A percentile compares a stretch with the other conserved stretches of the same genome.
phyloP scores from a whole-genome alignment of 2,888 invertebrate genomes.

The Alentia gelatinosa region DNA sequence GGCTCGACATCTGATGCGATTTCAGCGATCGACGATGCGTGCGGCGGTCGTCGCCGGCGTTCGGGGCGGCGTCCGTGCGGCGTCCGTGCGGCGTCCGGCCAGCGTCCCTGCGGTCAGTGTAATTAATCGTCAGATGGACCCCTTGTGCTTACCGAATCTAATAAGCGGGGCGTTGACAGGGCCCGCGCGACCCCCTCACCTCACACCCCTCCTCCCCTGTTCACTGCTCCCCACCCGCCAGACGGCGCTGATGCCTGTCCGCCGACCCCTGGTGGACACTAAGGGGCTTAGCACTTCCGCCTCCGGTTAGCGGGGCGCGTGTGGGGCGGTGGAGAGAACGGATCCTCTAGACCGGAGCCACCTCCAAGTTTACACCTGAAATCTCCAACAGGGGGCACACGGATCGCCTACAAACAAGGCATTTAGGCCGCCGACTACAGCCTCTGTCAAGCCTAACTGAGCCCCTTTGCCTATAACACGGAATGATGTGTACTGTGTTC shows the following conservation, averaged over 20 bases:
- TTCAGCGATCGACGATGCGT: constrained; percentile 29
- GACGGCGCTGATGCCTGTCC: background rate
- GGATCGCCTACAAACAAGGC: too few species aligned
- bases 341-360: too few species aligned
- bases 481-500: too few species aligned
- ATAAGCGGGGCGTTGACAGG: constrained; percentile 5
- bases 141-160: constrained; percentile 32
- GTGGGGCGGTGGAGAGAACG: background rate
- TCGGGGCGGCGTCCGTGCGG: background rate
- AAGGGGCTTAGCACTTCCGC: constrained; percentile 7
- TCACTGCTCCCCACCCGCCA: background rate
- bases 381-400: too few species aligned
- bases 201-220: background rate
- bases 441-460: too few species aligned
- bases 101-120: too few species aligned
- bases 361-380: too few species aligned
- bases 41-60: background rate
- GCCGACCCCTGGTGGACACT: background rate
- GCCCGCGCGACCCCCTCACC: too few species aligned
- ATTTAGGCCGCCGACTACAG: too few species aligned
- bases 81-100: background rate
- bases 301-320: background rate
- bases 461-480: too few species aligned
- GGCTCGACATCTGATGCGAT: constrained; percentile 3
- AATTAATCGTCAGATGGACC: constrained; percentile 49